Evolutionary conservation across 2,113 vertebrate species (phyloP).

Genomic region (Haemorhous mexicanus): DNA sequence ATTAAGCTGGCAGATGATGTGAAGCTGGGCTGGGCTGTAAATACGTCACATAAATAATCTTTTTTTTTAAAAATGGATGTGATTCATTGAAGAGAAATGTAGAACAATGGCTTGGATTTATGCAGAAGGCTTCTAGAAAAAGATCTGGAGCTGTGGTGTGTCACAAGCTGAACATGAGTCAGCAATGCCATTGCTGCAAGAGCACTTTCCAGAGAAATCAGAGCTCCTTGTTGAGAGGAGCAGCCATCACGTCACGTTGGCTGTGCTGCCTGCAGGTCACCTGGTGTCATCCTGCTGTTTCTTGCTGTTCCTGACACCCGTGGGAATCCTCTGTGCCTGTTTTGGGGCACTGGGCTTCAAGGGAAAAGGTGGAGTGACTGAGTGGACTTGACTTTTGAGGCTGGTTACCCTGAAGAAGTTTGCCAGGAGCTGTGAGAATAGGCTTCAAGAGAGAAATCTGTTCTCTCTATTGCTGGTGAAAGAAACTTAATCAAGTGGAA

Average conservation of each 20-base stretch:
- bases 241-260: accelerated
- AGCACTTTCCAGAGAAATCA: neutral
- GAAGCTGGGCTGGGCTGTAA: neutral
- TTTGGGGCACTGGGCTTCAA: neutral
- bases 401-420: neutral
- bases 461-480: neutral
- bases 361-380: neutral
- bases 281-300: neutral
- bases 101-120: constrained; percentile 15
- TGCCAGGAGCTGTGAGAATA: neutral
- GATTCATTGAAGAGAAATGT: neutral
- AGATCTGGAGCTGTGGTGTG: neutral
- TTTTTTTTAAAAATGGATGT: neutral
- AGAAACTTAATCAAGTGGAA: neutral
- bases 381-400: neutral
- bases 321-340: neutral
- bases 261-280: neutral
- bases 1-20: neutral
- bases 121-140: neutral
- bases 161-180: constrained; percentile 19
- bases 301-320: accelerated
- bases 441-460: neutral
- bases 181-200: constrained; percentile 1
- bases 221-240: neutral
- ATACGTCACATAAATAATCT: neutral